These are phyloP conservation scores for Galerucella nymphaeae DNA, from an alignment of 2,888 invertebrate species.

Conservation along the genomic window DNA sequence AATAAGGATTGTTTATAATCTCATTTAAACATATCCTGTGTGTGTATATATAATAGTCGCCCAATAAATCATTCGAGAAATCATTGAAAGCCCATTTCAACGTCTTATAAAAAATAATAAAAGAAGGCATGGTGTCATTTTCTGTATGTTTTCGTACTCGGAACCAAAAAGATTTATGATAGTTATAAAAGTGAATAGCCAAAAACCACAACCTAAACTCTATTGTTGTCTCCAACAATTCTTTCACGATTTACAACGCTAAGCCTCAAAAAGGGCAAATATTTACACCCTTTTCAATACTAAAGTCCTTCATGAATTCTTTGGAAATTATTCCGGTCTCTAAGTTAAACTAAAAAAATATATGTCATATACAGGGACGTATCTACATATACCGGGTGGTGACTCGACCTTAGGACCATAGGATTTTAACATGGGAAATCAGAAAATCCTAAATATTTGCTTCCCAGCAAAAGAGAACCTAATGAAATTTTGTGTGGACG, in stretches of 20 bases:
- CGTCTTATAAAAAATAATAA: constrained; percentile 37
- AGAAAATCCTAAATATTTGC: no score
- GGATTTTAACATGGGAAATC: no score
- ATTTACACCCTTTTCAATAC: constrained; percentile 52
- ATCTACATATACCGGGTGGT: not conserved
- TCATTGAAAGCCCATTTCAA: constrained; percentile 29
- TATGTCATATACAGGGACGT: constrained; percentile 12
- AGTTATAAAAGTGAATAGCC: constrained; percentile 48
- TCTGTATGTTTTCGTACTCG: constrained; percentile 40
- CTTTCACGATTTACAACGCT: constrained; percentile 47
- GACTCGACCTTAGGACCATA: no score
- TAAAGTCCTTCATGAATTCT: constrained; percentile 43
- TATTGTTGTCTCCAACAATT: constrained; percentile 47
- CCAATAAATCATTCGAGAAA: constrained; percentile 28
- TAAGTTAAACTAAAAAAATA: constrained; percentile 21
- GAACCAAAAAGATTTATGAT: constrained; percentile 46
- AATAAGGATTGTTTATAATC: constrained; percentile 1
- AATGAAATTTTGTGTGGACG: no score
- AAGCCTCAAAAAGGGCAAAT: constrained; percentile 51
- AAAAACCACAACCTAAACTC: constrained; percentile 48
- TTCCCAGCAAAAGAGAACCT: no score
- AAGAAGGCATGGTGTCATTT: constrained; percentile 39
- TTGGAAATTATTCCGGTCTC: constrained; percentile 41
- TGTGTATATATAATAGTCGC: not conserved
- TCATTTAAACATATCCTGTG: constrained; percentile 4